Percentiles rank a stretch among this genome's conserved stretches.
Evolutionary conservation across 2,113 vertebrate genomes (phyloP).

Genomic region (Pagrus major): DNA sequence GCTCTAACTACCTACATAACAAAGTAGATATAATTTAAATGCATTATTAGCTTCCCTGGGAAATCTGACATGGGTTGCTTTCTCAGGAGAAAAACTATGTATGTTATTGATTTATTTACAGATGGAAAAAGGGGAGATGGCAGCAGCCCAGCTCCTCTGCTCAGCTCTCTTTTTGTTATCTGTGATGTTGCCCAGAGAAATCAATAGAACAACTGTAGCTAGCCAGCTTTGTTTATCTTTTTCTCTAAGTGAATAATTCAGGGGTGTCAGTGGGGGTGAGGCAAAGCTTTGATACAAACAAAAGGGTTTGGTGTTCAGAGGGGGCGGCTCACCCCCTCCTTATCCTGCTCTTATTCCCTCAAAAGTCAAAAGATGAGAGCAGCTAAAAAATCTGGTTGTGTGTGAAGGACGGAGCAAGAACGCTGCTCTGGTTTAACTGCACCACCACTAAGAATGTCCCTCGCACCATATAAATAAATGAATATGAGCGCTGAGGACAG

Average conservation of each 20-base stretch:
- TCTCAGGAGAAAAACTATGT: conserved; percentile 67
- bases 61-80: conserved; percentile 53
- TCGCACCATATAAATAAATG: conserved; percentile 54
- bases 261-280: conserved; percentile 65
- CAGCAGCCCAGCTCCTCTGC: conserved; percentile 57
- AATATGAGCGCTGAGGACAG: conserved; percentile 28
- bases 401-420: conserved; percentile 33
- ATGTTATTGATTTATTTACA: conserved; percentile 75
- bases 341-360: conserved; percentile 21
- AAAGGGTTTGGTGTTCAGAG: conserved; percentile 66
- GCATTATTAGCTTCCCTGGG: conserved; percentile 59
- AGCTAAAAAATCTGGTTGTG: conserved; percentile 44
- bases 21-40: conserved; percentile 54
- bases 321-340: conserved; percentile 24
- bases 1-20: conserved; percentile 48
- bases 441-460: conserved; percentile 45
- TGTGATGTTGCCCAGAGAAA: conserved; percentile 77
- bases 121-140: conserved; percentile 49
- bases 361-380: conserved; percentile 42
- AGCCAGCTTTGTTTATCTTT: conserved; percentile 75
- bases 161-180: conserved; percentile 72
- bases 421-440: conserved; percentile 44
- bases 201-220: conserved; percentile 78
- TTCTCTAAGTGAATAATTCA: conserved; percentile 78
- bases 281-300: conserved; percentile 68